Base-by-base conservation (phyloP, 2,113 vertebrate genomes). In the Sula dactylatra region DNA sequence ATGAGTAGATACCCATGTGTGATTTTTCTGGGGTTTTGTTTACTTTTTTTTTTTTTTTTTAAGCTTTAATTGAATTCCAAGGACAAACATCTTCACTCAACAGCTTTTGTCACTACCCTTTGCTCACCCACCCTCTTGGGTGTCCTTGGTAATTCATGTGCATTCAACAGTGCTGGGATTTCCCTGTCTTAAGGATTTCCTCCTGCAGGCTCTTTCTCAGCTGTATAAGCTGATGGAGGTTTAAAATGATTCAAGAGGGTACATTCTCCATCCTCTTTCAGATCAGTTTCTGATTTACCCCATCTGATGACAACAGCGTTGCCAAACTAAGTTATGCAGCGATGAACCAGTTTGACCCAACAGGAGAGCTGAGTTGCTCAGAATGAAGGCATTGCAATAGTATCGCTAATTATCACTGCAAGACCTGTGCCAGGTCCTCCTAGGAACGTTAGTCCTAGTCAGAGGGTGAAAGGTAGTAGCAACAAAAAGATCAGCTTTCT, bases 341-440 rank as follows among this genome's bases (percentile, higher is more conserved):
- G 0, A 76, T 74, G 58, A 97, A 94, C 92, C 58, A 93, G 90
- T 94, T 85, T 77, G 92, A 80, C 90, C 82, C 67, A 85, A 94
- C 76, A 50, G 25, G 58, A 93, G 61, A 59, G 31, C 55, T 79
- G 47, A 52, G n/a, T 91, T 76, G 84, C 77, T 91, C 73, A 79
- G 91, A 87, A 79, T 16, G 47, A 84, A 18, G 44, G 47, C 27
- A 26, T 36, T 59, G 83, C 65, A 89, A 59, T 64, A 49, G 29
- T 44, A 96, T 52, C 14, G 0, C 61, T 76, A 55, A 89, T 65
- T 44, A 69, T 14, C 38, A 22, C 13, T 29, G 32, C 7, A 3
- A 93, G 55, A 22, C 56, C 72, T 42, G 24, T n/a, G 77, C 70
- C 77, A 87, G 61, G 52, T 91, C 78, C 56, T 95, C 81, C 87